Evolutionary conservation across 2,888 invertebrate species (phyloP), one percentile per base, ranked within the genome.

Genomic region (Noctua janthe): DNA sequence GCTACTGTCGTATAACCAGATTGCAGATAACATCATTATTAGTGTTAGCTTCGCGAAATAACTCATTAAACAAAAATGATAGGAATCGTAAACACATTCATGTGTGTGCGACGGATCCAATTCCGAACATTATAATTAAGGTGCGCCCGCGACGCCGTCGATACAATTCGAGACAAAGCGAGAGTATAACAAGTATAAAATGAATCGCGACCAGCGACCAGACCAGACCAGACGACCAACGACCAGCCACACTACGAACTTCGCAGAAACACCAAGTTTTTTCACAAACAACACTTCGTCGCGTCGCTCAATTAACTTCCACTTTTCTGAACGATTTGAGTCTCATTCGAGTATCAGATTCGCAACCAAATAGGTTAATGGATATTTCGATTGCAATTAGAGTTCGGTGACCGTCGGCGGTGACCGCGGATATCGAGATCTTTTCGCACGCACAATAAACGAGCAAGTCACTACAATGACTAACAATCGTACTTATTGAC

Each of bases 51-150:
- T 85, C 89, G 89, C 92, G 93, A 93, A 94, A 94, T 94, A 95
- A 93, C 92, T 95, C 96, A 96, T 96, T 96, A 96, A 94, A 94
- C 94, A 93, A 96, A 96, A 96, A 94, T 95, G 96, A 96, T 96
- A 95, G 91, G 89, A 90, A 96, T 96, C 96, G 94, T 93, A 92
- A 93, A 93, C 91, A 90, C 87, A 92, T 3, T 39, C 49, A 59
- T 71, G 73, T 83, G 79, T 81, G 81, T 91, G 91, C 91, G 91
- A 90, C 89, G 91, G 92, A 95, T 95, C 92, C 94, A 93, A 95
- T 95, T 94, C 92, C 87, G 92, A 95, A 96, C 95, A 93, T 95
- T 96, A 96, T 96, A 97, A 97, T 97, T 96, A 96, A 94, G 93
- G 92, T 91, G 91, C 92, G 89, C 69, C 88, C 90, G 90, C 92